Conservation (phyloP, 2,113 vertebrate genomes). For the Tangachromis dhanisi region DNA sequence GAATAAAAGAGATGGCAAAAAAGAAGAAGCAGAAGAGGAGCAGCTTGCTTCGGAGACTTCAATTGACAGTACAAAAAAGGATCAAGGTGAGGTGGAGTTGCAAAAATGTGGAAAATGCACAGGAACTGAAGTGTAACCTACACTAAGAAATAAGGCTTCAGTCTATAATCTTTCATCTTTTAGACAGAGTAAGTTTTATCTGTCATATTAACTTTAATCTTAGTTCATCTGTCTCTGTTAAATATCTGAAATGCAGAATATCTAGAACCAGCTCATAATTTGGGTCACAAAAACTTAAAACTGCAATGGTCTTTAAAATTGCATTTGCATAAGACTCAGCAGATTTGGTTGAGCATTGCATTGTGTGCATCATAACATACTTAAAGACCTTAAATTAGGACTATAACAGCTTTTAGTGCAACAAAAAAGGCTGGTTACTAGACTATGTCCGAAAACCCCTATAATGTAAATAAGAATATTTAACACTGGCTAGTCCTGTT, state of each 20-base stretch:
- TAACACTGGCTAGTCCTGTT: not conserved
- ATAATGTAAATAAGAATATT: not conserved
- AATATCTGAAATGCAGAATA: not conserved
- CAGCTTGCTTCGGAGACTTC: not conserved
- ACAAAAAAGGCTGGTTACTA: not conserved
- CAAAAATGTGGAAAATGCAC: not conserved
- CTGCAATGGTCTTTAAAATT: not conserved
- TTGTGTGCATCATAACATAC: conserved; percentile 18
- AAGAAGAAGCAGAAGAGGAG: conserved; percentile 6
- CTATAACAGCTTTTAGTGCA: not conserved
- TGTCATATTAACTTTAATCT: not conserved
- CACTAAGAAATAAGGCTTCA: not conserved
- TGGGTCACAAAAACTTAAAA: not conserved
- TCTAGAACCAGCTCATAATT: not conserved
- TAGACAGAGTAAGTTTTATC: not conserved
- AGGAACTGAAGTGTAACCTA: not conserved
- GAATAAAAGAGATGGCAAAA: not conserved
- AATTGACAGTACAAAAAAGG: not conserved
- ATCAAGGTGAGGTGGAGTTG: conserved; percentile 47
- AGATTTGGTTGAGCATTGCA: conserved; percentile 13
- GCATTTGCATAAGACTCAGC: not conserved
- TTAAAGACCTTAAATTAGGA: not conserved
- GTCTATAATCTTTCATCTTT: not conserved
- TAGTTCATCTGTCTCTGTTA: not conserved
- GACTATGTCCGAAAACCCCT: not conserved